phyloP scores from a whole-genome alignment of 92 coral and sea anemone genomes.

The Parazoanthus swiftii region DNA sequence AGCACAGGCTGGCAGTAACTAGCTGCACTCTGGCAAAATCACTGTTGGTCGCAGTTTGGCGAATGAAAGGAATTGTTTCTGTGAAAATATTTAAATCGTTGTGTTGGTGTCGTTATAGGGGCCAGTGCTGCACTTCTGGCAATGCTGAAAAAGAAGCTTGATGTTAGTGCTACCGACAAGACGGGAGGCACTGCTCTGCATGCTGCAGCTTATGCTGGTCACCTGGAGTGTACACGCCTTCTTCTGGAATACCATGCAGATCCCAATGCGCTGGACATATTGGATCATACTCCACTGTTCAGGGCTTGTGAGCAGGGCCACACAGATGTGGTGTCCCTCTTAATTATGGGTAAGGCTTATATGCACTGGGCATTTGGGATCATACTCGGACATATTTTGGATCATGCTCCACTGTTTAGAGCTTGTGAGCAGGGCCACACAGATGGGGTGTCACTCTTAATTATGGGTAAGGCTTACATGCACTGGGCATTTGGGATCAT shows the following conservation, averaged over 20 bases:
- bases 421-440: slow-evolving; percentile 95
- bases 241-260: slow-evolving; percentile 71
- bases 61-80: too few species aligned
- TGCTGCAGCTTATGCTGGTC: slow-evolving; percentile 85
- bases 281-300: slow-evolving; percentile 86
- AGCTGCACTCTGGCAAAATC: too few species aligned
- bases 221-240: slow-evolving; percentile 69
- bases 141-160: slow-evolving; percentile 72
- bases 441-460: slow-evolving; percentile 67
- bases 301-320: slow-evolving; percentile 97
- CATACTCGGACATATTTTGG: slow-evolving; percentile 49
- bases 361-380: not conserved
- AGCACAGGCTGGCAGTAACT: too few species aligned
- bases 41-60: too few species aligned
- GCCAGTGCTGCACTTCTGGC: slow-evolving; percentile 61
- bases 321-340: slow-evolving; percentile 65
- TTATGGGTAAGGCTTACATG: slow-evolving; percentile 54
- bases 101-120: slow-evolving; percentile 18
- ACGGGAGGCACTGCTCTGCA: slow-evolving; percentile 90
- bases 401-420: slow-evolving; percentile 87
- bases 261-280: slow-evolving; percentile 72
- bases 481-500: not conserved
- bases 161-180: slow-evolving; percentile 78
- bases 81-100: too few species aligned
- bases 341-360: slow-evolving; percentile 62